Conservation (phyloP, 35 echinoderm and acorn worm genomes). For the Chiridota heheva region DNA sequence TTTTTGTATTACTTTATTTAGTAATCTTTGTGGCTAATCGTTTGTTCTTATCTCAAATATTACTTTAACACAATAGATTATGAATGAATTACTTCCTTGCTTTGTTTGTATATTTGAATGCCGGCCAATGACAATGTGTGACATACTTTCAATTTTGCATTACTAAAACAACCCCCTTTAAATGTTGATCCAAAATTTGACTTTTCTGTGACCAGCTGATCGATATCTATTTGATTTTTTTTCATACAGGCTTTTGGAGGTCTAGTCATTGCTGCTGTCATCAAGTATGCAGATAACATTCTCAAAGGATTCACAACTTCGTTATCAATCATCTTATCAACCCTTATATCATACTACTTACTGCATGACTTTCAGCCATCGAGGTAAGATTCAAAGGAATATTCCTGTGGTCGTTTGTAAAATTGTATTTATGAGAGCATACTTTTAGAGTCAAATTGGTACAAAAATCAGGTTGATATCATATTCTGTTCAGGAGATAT, state of each 20-base stretch:
- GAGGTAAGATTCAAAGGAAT: constrained; percentile 48
- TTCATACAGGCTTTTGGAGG: constrained; percentile 83
- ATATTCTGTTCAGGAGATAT: not conserved
- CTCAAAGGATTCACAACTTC: constrained; percentile 98
- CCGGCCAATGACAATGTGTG: no score
- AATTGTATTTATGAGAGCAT: not conserved
- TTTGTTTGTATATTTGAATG: no score
- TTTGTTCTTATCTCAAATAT: no score
- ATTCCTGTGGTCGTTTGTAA: not conserved
- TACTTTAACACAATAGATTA: no score
- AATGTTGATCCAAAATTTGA: no score
- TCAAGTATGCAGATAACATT: constrained; percentile 99
- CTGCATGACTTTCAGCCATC: constrained; percentile 87
- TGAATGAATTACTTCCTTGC: no score
- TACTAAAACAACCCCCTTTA: no score
- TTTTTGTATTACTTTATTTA: no score
- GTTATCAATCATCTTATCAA: constrained; percentile 93
- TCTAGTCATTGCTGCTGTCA: constrained; percentile 90
- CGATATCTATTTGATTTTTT: constrained; percentile 32
- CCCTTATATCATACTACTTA: constrained; percentile 75
- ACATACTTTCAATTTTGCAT: no score
- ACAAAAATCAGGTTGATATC: not conserved
- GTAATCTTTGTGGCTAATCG: no score
- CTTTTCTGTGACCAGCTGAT: no score
- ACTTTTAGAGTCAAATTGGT: not conserved